phyloP scores from a whole-genome alignment of 2,113 vertebrate species.

The Mustela lutreola region DNA sequence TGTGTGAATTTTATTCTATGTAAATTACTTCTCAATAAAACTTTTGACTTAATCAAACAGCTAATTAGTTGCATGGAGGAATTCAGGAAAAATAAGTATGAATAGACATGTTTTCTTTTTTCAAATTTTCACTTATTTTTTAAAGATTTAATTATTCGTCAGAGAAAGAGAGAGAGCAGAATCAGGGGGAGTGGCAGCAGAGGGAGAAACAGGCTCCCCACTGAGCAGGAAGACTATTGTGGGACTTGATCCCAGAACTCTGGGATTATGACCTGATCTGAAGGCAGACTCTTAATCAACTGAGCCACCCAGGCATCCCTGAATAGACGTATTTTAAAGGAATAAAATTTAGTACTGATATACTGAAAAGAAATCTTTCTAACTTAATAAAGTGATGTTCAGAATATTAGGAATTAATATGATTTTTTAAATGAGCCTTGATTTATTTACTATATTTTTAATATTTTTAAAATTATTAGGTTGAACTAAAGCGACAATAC shows the following conservation, averaged over 20 bases:
- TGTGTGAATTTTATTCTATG: not conserved
- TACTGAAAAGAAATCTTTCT: slow-evolving; percentile 36
- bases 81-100: slow-evolving; percentile 22
- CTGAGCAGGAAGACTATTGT: not conserved
- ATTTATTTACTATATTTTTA: slow-evolving; percentile 31
- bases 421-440: slow-evolving; percentile 34
- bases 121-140: not conserved
- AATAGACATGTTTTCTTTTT: not conserved
- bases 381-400: slow-evolving; percentile 9
- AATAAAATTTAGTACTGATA: slow-evolving; percentile 8
- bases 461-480: slow-evolving; percentile 86
- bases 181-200: not conserved
- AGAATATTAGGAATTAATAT: slow-evolving; percentile 46
- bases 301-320: not conserved
- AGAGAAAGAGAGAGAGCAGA: not conserved
- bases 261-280: not conserved
- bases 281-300: not conserved
- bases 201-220: not conserved
- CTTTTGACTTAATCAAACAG: not conserved
- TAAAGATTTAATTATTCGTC: not conserved
- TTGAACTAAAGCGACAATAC: slow-evolving; percentile 97
- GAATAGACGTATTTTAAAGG: not conserved
- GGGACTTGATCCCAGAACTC: not conserved
- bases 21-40: not conserved
- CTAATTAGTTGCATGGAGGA: not conserved